Evolutionary conservation across 2,113 vertebrate species (phyloP).

Genomic region (Sander vitreus): DNA sequence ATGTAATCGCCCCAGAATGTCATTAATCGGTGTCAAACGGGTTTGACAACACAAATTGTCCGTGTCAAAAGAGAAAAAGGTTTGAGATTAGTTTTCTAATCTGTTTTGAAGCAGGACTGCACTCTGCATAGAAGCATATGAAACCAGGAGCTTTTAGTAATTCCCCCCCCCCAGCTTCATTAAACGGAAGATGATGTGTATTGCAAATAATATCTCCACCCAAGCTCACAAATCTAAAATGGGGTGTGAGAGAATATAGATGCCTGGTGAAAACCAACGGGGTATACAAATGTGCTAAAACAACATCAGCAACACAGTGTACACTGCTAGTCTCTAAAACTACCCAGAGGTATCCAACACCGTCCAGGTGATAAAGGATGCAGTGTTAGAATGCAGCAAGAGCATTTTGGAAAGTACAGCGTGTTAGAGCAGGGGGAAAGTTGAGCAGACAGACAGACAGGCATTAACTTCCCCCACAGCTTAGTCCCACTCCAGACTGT

Average conservation of each 20-base stretch:
- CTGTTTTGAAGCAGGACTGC: constrained; percentile 56
- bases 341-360: constrained; percentile 48
- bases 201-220: constrained; percentile 45
- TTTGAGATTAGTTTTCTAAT: constrained; percentile 74
- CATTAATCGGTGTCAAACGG: constrained; percentile 68
- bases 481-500: constrained; percentile 79
- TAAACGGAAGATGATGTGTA: constrained; percentile 48
- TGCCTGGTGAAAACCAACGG: constrained; percentile 31
- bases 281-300: constrained; percentile 57
- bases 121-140: constrained; percentile 49
- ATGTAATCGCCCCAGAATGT: constrained; percentile 67
- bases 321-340: constrained; percentile 31
- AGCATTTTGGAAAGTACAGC: constrained; percentile 75
- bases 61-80: constrained; percentile 63
- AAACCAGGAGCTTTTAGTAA: constrained; percentile 49
- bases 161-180: constrained; percentile 34
- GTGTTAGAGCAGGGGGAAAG: constrained; percentile 69
- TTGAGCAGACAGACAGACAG: constrained; percentile 76
- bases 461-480: constrained; percentile 78
- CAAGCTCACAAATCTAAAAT: constrained; percentile 49
- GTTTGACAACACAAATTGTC: too few species aligned
- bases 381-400: constrained; percentile 75
- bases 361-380: constrained; percentile 65
- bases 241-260: constrained; percentile 43
- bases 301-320: constrained; percentile 33